Percentiles rank a stretch among this genome's conserved stretches.
Conservation (phyloP, 2,797 vertebrate species). For the Vipera ursinii region DNA sequence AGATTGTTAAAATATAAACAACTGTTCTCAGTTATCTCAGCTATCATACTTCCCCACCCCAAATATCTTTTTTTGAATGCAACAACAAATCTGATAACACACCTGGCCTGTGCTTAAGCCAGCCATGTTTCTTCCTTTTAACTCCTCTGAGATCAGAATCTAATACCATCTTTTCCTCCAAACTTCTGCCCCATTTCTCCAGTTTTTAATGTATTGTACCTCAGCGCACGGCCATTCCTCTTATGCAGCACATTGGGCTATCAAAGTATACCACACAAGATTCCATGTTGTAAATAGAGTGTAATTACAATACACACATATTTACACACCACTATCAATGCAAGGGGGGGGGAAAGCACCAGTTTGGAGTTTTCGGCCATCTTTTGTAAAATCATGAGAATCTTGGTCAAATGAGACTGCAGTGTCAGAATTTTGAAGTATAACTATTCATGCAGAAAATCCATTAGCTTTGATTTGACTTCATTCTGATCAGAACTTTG, state of each 20-base stretch:
- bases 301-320: neutral
- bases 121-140: neutral
- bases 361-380: neutral
- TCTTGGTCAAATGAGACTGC: constrained; percentile 12
- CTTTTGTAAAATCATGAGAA: constrained; percentile 12
- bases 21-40: constrained; percentile 1
- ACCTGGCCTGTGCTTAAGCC: neutral
- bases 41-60: neutral
- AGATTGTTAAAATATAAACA: neutral
- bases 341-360: neutral
- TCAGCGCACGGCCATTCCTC: neutral
- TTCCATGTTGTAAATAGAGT: neutral
- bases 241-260: constrained; percentile 5
- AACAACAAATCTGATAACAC: neutral
- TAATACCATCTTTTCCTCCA: neutral
- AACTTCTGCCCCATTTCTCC: neutral
- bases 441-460: constrained; percentile 22
- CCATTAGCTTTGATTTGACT: constrained; percentile 8
- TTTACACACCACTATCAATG: neutral
- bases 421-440: neutral
- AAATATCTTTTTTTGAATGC: neutral
- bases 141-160: neutral
- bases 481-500: constrained; percentile 12
- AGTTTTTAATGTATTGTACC: constrained; percentile 1
- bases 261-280: constrained; percentile 23